Base-by-base conservation (phyloP, 2,113 vertebrate species). In the Dryoscopus gambensis region DNA sequence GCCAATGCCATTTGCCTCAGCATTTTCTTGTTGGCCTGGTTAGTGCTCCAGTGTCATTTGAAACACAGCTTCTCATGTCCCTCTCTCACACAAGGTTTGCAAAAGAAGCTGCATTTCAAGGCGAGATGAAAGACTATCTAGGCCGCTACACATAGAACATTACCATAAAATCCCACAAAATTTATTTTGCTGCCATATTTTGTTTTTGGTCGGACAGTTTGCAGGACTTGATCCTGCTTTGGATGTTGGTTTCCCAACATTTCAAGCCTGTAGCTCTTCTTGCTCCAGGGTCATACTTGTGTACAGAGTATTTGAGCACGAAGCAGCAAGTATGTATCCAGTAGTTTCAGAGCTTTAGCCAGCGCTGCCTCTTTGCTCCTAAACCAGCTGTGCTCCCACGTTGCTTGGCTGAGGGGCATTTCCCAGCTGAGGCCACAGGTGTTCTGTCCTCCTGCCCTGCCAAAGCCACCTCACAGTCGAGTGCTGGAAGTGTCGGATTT, bases 401-500 rank as follows among this genome's bases (percentile, higher is more conserved):
- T 30, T 18, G 1, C 31, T 76, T 76, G 53, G 21, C 67, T 11
- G 8, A 59, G 78, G 16, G 13, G 8, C 67, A 46, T 62, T 85
- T 91, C 40, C 63, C 50, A 53, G 11, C 27, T 0, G 3, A 87
- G 39, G 23, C 33, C 42, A 20, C 13, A 22, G 20, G 23, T 1
- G 2, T 49, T 79, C 31, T 93, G 33, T 39, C 49, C 8, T 71
- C 21, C 30, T 5, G 3, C 25, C 21, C 27, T 46, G 40, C n/a
- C 62, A 77, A 33, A 88, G 40, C 42, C 50, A 70, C 27, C 35
- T 91, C 10, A 3, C 6, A 3, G 18, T 83, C 59, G 19, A 39
- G 40, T 0, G 0, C n/a, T 73, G n/a, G 22, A 63, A 84, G 74
- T 1, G 0, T 2, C 5, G 8, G 27, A 68, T 12, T 65, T 83